Base-by-base conservation (phyloP, 2,888 invertebrate species). In the Nomada ferruginata region DNA sequence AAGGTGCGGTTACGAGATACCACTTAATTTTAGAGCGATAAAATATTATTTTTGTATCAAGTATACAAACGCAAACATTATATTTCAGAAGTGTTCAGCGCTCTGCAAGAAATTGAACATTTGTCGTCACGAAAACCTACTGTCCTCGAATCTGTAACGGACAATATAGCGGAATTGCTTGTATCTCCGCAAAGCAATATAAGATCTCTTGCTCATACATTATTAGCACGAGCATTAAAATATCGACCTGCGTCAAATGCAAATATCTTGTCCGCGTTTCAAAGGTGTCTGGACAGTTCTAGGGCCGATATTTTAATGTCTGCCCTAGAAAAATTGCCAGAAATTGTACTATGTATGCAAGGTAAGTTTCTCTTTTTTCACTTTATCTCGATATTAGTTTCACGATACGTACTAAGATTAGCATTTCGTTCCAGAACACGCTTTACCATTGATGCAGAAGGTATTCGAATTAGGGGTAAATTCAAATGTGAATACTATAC, bases 401-500 rank as follows among this genome's bases (percentile, higher is more conserved):
- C 29, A n/a, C 10, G 26, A 47, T 15, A 2, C 26, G 42, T 44
- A n/a, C 20, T n/a, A 26, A 5, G 15, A 53, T 70, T 69, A 13
- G 18, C 59, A 20, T 70, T 59, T 74, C 20, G 13, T 83, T 83
- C 63, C 94, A 95, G 98, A 98, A 94, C 96, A 97, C 93, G 97
- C 98, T 0, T 95, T 96, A 74, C 95, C 96, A 71, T 95, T 99
- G 69, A 95, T 98, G 87, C 95, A 96, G 91, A 96, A 96, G 81
- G 97, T 97, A 1, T 98, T 98, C 94, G 96, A 96, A 85, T 95
- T 98, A 61, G 98, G 98, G 3, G 95, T 98, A 79, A 95, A 95
- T 85, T 97, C 97, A 9, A 96, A 97, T 78, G 95, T 97, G 76
- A 97, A 97, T 88, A 97, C 97, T 0, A 96, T 96, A 80, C 94